Conservation (phyloP, 2,113 vertebrate genomes). For the Neopipo cinnamomea region DNA sequence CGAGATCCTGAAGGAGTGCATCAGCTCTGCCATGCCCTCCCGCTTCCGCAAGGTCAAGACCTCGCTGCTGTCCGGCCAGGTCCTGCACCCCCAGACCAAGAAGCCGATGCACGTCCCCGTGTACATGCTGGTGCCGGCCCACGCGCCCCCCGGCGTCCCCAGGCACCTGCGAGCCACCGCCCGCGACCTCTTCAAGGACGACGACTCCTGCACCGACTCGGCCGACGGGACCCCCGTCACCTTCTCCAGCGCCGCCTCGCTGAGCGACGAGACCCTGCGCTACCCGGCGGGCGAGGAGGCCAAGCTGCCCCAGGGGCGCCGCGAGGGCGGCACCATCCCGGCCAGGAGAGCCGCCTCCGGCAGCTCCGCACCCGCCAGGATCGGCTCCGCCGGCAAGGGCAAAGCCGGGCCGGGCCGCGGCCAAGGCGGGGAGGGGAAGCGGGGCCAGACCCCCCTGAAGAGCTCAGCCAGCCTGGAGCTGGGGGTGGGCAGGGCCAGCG, state of each 20-base stretch:
- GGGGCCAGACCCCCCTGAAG: neutral
- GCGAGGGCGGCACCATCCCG: neutral
- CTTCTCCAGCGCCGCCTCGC: constrained; percentile 89
- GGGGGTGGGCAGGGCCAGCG: neutral
- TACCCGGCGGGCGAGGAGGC: constrained; percentile 75
- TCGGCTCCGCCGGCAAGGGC: neutral
- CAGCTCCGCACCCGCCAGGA: constrained; percentile 19
- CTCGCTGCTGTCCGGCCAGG: constrained; percentile 80
- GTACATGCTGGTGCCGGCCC: constrained; percentile 91
- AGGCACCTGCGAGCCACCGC: constrained; percentile 66
- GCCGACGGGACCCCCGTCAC: constrained; percentile 89
- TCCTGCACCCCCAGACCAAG: constrained; percentile 78
- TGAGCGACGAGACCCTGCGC: constrained; percentile 92
- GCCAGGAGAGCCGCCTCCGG: constrained; percentile 12
- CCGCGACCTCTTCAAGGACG: constrained; percentile 79
- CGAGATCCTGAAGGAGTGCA: constrained; percentile 93
- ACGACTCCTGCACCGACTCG: constrained; percentile 88
- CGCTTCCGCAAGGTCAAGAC: constrained; percentile 89
- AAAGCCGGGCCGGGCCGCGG: neutral
- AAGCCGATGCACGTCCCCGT: constrained; percentile 84
- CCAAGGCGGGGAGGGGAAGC: constrained; percentile 58
- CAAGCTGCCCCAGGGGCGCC: constrained; percentile 42
- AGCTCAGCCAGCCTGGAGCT: neutral
- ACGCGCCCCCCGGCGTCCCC: constrained; percentile 70
- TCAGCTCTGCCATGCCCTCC: constrained; percentile 93